These are phyloP conservation scores for Cerastis leucographa DNA, from an alignment of 2,888 invertebrate genomes.

Conservation along the genomic window DNA sequence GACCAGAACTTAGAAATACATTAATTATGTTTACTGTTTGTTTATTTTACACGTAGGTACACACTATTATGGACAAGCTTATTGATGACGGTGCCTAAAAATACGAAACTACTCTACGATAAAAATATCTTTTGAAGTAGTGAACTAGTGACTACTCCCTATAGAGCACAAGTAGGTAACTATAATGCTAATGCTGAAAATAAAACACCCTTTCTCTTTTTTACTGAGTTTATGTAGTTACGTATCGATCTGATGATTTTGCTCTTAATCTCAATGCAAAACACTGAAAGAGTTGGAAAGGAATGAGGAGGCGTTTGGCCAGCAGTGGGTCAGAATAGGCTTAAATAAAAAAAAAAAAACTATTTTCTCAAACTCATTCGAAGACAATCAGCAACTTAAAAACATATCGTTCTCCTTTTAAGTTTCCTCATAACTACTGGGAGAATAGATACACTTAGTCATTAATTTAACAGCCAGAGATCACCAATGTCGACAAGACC, in stretches of 20 bases:
- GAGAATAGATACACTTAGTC: neutral
- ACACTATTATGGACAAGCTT: slow-evolving; percentile 5
- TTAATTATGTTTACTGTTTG: slow-evolving; percentile 32
- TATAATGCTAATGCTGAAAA: slow-evolving; percentile 4
- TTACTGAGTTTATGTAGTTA: neutral
- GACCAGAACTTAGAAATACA: slow-evolving; percentile 21
- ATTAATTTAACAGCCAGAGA: neutral
- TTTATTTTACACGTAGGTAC: slow-evolving; percentile 25
- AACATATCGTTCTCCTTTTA: neutral
- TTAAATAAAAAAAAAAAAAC: no score
- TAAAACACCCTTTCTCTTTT: neutral
- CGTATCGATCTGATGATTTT: neutral
- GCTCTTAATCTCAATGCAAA: no score
- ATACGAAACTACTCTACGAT: neutral
- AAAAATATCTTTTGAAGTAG: neutral
- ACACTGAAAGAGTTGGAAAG: no score
- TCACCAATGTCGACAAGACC: neutral
- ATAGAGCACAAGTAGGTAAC: no score
- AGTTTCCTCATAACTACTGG: neutral
- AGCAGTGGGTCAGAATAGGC: no score
- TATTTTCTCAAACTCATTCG: no score
- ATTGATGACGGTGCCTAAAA: slow-evolving; percentile 3
- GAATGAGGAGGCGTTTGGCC: no score
- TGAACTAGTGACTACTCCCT: neutral
- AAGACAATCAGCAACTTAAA: neutral